A percentile compares a stretch with the other conserved stretches of the same genome.
Conservation (phyloP, 1,140 invertebrate genomes). For the Caenorhabditis briggsae region DNA sequence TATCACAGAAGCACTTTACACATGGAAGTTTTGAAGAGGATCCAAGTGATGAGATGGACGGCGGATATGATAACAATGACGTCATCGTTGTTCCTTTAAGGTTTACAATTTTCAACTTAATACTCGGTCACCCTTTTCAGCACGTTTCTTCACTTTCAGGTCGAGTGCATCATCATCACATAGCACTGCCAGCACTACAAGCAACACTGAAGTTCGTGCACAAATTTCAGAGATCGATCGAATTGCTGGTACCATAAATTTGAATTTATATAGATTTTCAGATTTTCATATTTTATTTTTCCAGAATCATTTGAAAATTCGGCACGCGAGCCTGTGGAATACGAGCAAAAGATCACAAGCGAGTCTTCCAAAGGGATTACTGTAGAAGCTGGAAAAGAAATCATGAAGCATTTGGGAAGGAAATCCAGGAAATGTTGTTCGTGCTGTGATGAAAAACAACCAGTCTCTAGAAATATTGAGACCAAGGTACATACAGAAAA, state of each 20-base stretch:
- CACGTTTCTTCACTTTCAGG: neutral
- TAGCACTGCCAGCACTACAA: slow-evolving; percentile 17
- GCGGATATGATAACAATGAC: neutral
- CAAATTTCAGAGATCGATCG: slow-evolving; percentile 53
- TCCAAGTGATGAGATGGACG: neutral
- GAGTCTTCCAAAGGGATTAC: slow-evolving; percentile 45
- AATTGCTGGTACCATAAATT: neutral
- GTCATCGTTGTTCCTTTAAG: neutral
- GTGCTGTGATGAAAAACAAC: slow-evolving; percentile 36
- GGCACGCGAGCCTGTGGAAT: slow-evolving; percentile 34
- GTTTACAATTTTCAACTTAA: neutral
- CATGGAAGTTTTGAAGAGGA: neutral
- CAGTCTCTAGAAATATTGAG: slow-evolving; percentile 2
- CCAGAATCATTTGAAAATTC: slow-evolving; percentile 51
- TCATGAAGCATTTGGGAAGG: slow-evolving; percentile 2
- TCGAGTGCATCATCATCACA: neutral
- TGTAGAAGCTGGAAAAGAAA: neutral
- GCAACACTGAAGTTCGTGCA: slow-evolving; percentile 10
- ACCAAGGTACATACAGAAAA: neutral
- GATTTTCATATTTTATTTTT: neutral
- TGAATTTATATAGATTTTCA: too few relatives aligned
- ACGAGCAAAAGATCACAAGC: slow-evolving; percentile 9
- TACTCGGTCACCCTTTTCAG: neutral
- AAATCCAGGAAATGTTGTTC: slow-evolving; percentile 26
- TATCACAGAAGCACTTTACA: neutral